phyloP scores from a whole-genome alignment of 1,140 invertebrate species.

The Harlomillsia oculata region DNA sequence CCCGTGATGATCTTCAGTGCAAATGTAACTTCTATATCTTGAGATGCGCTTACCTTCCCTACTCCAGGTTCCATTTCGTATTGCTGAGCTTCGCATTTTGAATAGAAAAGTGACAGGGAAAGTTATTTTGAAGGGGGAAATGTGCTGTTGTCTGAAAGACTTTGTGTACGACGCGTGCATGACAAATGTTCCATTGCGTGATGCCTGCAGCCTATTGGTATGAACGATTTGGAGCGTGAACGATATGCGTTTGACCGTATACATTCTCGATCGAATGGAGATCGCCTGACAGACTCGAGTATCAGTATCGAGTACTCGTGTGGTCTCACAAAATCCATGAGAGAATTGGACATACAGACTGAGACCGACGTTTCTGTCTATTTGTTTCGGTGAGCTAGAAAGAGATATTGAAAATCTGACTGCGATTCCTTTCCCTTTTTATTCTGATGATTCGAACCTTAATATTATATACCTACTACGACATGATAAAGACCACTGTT shows the following conservation, averaged over 20 bases:
- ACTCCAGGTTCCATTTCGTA: too few species aligned
- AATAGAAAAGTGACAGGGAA: constrained; percentile 10
- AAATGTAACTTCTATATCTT: too few species aligned
- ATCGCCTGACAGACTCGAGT: too few species aligned
- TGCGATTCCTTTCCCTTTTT: constrained; percentile 10
- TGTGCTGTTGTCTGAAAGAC: constrained; percentile 8
- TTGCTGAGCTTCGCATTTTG: constrained; percentile 26
- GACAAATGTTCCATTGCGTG: constrained; percentile 19
- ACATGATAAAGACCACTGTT: too few species aligned
- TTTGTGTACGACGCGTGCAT: constrained; percentile 10
- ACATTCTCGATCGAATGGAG: constrained; percentile 14
- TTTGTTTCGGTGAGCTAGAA: background rate
- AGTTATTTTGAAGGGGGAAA: background rate
- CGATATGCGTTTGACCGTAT: constrained; percentile 23
- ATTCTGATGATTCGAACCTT: too few species aligned
- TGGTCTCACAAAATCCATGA: too few species aligned
- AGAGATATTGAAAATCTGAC: background rate
- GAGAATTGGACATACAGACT: too few species aligned
- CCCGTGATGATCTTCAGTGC: too few species aligned
- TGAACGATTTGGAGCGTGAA: constrained; percentile 23
- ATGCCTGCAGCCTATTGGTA: constrained; percentile 10
- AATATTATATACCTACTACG: too few species aligned
- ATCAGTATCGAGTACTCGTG: too few species aligned
- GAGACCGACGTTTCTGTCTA: background rate
- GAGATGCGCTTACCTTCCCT: too few species aligned